Evolutionary conservation across 2,888 invertebrate species (phyloP).

Genomic region (Tetramorium bicarinatum): DNA sequence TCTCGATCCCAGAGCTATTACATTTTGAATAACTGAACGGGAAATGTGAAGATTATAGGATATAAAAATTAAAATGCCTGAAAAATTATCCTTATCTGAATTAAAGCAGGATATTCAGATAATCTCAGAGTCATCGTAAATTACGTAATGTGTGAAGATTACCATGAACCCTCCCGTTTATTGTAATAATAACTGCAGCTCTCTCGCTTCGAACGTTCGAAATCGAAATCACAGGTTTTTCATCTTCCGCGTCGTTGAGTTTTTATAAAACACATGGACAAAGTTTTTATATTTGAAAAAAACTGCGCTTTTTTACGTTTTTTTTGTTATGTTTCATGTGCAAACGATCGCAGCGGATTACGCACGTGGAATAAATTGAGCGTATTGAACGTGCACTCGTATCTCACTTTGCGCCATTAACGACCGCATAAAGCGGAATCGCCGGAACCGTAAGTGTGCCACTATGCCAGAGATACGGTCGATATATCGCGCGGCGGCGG

Average conservation of each 20-base stretch:
- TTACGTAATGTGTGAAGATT: not conserved
- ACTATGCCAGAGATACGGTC: slow-evolving; percentile 52
- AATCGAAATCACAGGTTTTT: not conserved
- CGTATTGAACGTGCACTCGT: slow-evolving; percentile 25
- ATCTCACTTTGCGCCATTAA: slow-evolving; percentile 36
- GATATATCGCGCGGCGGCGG: slow-evolving; percentile 32
- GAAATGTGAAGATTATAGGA: not conserved
- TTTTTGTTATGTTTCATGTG: not conserved
- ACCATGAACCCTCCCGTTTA: not conserved
- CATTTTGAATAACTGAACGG: not conserved
- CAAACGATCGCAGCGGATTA: slow-evolving; percentile 15
- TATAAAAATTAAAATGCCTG: not conserved
- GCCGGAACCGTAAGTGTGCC: slow-evolving; percentile 46
- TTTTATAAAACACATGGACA: not conserved
- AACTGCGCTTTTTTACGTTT: not conserved
- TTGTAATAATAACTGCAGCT: not conserved
- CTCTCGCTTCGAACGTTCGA: not conserved
- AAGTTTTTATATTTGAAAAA: not conserved
- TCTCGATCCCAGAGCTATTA: not conserved
- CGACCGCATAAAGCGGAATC: slow-evolving; percentile 38
- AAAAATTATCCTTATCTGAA: slow-evolving; percentile 2
- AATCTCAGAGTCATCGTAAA: not conserved
- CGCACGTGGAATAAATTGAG: slow-evolving; percentile 31
- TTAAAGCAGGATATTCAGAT: not conserved
- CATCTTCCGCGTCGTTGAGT: not conserved